phyloP scores from a whole-genome alignment of 2,888 invertebrate genomes.

The Hermaeophaga mercurialis region DNA sequence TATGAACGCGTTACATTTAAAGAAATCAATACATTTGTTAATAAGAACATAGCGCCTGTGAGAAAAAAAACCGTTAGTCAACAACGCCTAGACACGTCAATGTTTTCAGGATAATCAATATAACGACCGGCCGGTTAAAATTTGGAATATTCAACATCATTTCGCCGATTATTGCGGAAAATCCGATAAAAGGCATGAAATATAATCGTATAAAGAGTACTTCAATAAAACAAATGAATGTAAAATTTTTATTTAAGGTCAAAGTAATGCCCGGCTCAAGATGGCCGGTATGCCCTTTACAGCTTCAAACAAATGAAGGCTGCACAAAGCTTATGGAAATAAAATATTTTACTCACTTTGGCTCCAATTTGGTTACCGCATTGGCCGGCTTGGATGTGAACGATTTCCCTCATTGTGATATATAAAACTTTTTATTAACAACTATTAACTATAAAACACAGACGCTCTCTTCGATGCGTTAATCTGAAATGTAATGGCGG shows the following conservation, averaged over 20 bases:
- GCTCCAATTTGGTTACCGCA: slow-evolving; percentile 87
- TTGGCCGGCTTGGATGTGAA: slow-evolving; percentile 84
- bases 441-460: slow-evolving; percentile 48
- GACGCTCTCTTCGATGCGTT: slow-evolving; percentile 41
- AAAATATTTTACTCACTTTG: slow-evolving; percentile 67
- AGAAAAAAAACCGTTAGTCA: slow-evolving; percentile 40
- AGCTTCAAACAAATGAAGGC: slow-evolving; percentile 7
- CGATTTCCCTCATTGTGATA: slow-evolving; percentile 84
- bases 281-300: slow-evolving; percentile 32
- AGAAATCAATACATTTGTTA: neutral
- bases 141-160: slow-evolving; percentile 1
- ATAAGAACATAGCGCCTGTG: neutral
- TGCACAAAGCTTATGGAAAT: slow-evolving; percentile 20
- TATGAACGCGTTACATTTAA: neutral
- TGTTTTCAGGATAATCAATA: slow-evolving; percentile 45
- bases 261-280: slow-evolving; percentile 13
- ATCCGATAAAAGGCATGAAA: neutral
- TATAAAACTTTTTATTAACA: slow-evolving; percentile 39
- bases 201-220: too few species aligned
- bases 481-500: slow-evolving; percentile 50
- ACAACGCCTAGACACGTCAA: slow-evolving; percentile 32
- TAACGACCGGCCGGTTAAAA: slow-evolving; percentile 33
- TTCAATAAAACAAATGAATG: neutral
- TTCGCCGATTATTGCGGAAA: neutral
- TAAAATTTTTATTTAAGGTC: neutral